Evolutionary conservation across 1,140 invertebrate species (phyloP).

Genomic region (Drosophila miranda): DNA sequence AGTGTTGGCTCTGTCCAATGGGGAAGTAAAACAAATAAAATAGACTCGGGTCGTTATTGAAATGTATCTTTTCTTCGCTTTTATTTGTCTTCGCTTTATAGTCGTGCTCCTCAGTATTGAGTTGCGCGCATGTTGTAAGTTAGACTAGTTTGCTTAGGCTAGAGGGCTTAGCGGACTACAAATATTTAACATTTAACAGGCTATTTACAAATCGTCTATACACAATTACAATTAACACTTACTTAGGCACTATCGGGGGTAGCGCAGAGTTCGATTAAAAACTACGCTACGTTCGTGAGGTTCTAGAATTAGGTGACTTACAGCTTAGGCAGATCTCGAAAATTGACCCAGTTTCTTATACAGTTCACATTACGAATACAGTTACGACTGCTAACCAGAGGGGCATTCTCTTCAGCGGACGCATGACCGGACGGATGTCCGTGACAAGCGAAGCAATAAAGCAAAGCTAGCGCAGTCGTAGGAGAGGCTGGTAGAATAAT

Average conservation of each 20-base stretch:
- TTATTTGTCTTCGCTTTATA: slow-evolving; percentile 69
- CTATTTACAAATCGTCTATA: slow-evolving; percentile 76
- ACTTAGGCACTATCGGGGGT: slow-evolving; percentile 36
- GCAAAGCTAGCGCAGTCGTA: slow-evolving; percentile 25
- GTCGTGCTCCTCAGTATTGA: slow-evolving; percentile 57
- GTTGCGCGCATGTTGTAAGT: slow-evolving; percentile 73
- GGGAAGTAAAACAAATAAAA: slow-evolving; percentile 20
- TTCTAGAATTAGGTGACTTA: slow-evolving; percentile 74
- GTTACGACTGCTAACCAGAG: slow-evolving; percentile 4
- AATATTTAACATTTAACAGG: slow-evolving; percentile 77
- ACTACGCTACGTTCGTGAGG: slow-evolving; percentile 45
- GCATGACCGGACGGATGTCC: neutral
- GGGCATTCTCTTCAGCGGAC: slow-evolving; percentile 7
- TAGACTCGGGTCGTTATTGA: slow-evolving; percentile 22
- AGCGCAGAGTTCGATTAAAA: slow-evolving; percentile 25
- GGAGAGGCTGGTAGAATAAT: slow-evolving; percentile 8
- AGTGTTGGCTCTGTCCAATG: neutral
- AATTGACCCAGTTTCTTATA: slow-evolving; percentile 74
- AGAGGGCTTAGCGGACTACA: slow-evolving; percentile 55
- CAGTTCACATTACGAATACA: slow-evolving; percentile 28
- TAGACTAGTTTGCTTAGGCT: slow-evolving; percentile 74
- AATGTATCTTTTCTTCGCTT: slow-evolving; percentile 46
- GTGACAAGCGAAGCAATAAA: slow-evolving; percentile 47
- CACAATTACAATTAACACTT: slow-evolving; percentile 73
- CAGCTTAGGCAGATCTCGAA: slow-evolving; percentile 68